Evolutionary conservation across 2,888 invertebrate genomes (phyloP).

Genomic region (Bimastos eiseni): DNA sequence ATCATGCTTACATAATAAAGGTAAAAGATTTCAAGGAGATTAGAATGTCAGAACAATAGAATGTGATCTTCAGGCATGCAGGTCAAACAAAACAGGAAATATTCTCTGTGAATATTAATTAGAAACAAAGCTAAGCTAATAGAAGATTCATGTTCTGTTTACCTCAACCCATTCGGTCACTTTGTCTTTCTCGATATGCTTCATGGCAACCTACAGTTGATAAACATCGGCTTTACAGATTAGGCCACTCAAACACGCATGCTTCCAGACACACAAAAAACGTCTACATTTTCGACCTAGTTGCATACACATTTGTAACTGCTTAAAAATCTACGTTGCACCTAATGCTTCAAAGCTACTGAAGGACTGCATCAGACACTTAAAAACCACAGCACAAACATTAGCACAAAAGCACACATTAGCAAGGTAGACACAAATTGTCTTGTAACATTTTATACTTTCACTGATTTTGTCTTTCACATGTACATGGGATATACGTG

Average conservation of each 20-base stretch:
- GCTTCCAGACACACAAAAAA: neutral
- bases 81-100: neutral
- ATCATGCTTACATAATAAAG: neutral
- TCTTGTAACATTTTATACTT: neutral
- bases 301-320: neutral
- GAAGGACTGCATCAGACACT: neutral
- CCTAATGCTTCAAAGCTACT: neutral
- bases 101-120: neutral
- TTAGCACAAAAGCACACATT: too few species aligned
- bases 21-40: neutral
- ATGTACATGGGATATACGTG: too few species aligned
- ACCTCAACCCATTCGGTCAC: conserved; percentile 66
- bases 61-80: neutral
- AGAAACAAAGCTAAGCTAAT: neutral
- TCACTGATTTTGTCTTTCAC: neutral
- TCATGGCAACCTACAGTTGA: conserved; percentile 65
- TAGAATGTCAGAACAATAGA: neutral
- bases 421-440: neutral
- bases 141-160: conserved; percentile 44
- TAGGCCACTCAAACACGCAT: neutral
- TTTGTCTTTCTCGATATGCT: conserved; percentile 65
- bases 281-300: too few species aligned
- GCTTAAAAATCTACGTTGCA: neutral
- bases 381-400: neutral
- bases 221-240: neutral